phyloP scores from a whole-genome alignment of 2,113 vertebrate genomes.

The Cepphus grylle region DNA sequence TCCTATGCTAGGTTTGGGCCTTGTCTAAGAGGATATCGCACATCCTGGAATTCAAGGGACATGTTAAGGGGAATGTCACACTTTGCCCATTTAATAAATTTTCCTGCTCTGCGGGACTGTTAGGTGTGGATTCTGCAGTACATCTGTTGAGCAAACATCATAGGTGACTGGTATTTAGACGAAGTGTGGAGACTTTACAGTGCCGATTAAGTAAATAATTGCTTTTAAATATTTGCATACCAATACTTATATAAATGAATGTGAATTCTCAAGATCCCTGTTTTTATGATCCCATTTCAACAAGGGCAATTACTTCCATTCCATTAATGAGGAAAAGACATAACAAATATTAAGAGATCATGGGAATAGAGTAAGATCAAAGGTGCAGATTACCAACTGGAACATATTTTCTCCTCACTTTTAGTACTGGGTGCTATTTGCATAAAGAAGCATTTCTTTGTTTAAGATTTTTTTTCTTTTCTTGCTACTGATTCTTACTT shows the following conservation, averaged over 20 bases:
- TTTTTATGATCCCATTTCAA: neutral
- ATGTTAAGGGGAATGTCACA: neutral
- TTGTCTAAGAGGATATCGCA: neutral
- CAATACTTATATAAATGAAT: neutral
- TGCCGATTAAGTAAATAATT: neutral
- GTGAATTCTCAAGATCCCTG: neutral
- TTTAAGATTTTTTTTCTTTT: neutral
- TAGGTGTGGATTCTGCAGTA: neutral
- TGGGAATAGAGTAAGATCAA: neutral
- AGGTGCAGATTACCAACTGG: neutral
- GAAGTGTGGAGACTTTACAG: neutral
- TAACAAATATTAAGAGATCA: neutral
- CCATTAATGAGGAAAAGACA: neutral
- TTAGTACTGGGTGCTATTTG: neutral
- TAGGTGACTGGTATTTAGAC: neutral
- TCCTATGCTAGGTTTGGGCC: neutral
- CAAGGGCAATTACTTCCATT: neutral
- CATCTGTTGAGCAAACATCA: neutral
- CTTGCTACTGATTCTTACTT: neutral
- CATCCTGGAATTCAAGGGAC: neutral
- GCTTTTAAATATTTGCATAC: neutral
- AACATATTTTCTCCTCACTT: neutral
- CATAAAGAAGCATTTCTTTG: neutral
- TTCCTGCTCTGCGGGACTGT: neutral
- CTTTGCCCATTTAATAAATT: neutral